Evolutionary conservation across 2,113 vertebrate species (phyloP).

Genomic region (Tetraodon nigroviridis): DNA sequence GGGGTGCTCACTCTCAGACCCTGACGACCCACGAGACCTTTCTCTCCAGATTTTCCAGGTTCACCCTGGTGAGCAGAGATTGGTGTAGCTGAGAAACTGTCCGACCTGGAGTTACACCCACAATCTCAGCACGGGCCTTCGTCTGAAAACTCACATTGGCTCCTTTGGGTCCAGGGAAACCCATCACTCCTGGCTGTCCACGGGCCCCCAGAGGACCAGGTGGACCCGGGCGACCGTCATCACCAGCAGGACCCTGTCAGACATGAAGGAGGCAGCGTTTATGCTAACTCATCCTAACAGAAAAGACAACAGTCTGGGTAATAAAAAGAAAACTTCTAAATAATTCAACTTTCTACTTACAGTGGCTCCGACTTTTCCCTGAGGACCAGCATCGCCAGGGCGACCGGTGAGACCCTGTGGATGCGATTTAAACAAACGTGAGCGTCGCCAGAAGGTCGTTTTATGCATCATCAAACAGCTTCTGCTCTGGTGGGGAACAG

Average conservation of each 20-base stretch:
- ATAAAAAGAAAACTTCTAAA: neutral
- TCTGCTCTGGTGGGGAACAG: neutral
- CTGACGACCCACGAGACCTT: conserved; percentile 85
- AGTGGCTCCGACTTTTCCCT: conserved; percentile 91
- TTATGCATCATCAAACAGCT: neutral
- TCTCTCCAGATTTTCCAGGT: conserved; percentile 90
- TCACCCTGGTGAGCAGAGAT: conserved; percentile 79
- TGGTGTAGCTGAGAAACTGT: neutral
- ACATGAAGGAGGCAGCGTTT: neutral
- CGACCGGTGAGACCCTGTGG: conserved; percentile 92
- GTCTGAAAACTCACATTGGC: conserved; percentile 75
- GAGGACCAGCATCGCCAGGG: conserved; percentile 91
- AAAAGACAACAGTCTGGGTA: neutral
- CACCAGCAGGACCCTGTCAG: conserved; percentile 83
- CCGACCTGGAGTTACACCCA: neutral
- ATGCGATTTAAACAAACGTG: conserved; percentile 9
- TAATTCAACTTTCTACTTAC: conserved; percentile 76
- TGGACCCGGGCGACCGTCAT: conserved; percentile 92
- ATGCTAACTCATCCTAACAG: no score
- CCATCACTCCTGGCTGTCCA: conserved; percentile 97
- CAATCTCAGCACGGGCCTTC: neutral
- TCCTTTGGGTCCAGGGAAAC: conserved; percentile 97
- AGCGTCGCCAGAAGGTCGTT: neutral
- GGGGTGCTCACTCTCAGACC: conserved; percentile 85
- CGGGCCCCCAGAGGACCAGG: conserved; percentile 90